Base-by-base conservation (phyloP, 2,888 invertebrate genomes). In the Drosophila villosipedis region DNA sequence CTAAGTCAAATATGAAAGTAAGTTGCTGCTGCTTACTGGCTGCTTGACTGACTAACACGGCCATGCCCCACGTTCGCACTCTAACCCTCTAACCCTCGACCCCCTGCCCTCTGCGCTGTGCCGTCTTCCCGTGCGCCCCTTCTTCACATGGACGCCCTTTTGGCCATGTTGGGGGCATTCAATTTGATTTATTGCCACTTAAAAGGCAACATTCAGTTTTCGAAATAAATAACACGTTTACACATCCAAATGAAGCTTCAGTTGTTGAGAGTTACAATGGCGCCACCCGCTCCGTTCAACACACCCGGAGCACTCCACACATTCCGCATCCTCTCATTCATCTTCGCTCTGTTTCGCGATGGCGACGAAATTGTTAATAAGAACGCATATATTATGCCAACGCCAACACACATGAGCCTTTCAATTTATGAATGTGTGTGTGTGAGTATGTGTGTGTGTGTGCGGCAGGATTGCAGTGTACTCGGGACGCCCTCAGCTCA, bases 161-260 rank as follows among this genome's bases (percentile, higher is more conserved):
- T 57, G 76, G 65, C 67, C 52, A 73, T 68, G 74, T 60, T 30
- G 63, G 57, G 63, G 49, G 81, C 73, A 81, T 73, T 81, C 84
- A 86, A 89, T 86, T 90, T 86, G 86, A 86, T 86, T 86, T 86
- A 86, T 86, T 89, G 89, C 90, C 90, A 86, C 90, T 90, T 89
- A 90, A 86, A 86, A 86, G 87, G 86, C 90, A 89, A 82, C 90
- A 89, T 89, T 90, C 84, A 86, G 86, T 89, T 86, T 88, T 88
- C 68, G 75, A 86, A 86, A 86, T 90, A 90, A 90, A 86, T 90
- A 86, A 89, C 90, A 90, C 90, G 86, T 83, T 90, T 90, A 79
- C 89, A 90, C 89, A 90, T 88, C 89, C 90, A 90, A 90, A 85
- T 90, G 90, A 88, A 88, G 87, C 84, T 83, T 72, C 72, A 77